A percentile compares a stretch with the other conserved stretches of the same genome.
phyloP scores from a whole-genome alignment of 1,140 invertebrate genomes.

The Paraescarpia echinospica region DNA sequence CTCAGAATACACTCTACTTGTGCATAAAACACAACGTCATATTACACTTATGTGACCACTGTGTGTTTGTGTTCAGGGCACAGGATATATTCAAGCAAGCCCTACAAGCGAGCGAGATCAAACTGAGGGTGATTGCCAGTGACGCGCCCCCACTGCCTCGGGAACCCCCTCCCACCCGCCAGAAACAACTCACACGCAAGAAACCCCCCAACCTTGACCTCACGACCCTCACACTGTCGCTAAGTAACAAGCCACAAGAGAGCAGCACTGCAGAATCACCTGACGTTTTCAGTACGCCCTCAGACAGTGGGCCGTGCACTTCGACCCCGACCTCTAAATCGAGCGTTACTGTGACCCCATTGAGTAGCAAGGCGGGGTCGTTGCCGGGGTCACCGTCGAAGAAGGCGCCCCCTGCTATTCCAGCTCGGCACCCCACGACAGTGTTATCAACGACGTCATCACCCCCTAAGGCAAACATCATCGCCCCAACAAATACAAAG shows the following conservation, averaged over 20 bases:
- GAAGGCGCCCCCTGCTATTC: background rate
- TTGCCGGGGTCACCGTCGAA: slow-evolving; percentile 6
- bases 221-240: background rate
- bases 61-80: slow-evolving; percentile 5
- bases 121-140: slow-evolving; percentile 12
- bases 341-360: background rate
- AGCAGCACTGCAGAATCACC: background rate
- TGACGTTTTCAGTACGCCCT: background rate
- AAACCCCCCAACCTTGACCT: slow-evolving; percentile 7
- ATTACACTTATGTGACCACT: background rate
- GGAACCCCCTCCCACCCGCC: slow-evolving; percentile 2
- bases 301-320: background rate
- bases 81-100: slow-evolving; percentile 20
- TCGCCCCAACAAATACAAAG: slow-evolving; percentile 27
- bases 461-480: slow-evolving; percentile 10
- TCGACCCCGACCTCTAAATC: background rate
- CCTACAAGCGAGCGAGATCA: background rate
- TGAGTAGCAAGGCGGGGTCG: background rate
- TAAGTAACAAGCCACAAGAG: background rate
- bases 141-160: background rate
- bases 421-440: slow-evolving; percentile 11
- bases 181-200: slow-evolving; percentile 11
- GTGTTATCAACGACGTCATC: background rate
- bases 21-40: no score
- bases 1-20: no score